phyloP scores from a whole-genome alignment of 2,797 vertebrate genomes.

The Mallotus villosus region DNA sequence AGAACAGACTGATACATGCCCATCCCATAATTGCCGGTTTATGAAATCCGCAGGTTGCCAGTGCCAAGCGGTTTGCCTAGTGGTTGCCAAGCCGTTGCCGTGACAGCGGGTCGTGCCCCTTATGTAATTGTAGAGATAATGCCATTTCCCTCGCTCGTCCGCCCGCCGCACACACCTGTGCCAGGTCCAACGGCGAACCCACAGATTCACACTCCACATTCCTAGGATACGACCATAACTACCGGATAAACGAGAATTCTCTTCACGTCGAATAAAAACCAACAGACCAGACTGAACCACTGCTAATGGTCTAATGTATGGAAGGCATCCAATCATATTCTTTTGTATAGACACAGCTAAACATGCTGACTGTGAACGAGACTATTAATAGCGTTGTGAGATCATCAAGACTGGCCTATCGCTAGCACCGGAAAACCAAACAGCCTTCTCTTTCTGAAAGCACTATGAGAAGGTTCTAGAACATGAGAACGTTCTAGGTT shows the following conservation, averaged over 20 bases:
- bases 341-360: too few relatives aligned
- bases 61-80: constrained; percentile 67
- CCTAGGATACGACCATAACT: background rate
- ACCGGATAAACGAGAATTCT: background rate
- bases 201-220: constrained; percentile 10
- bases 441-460: too few relatives aligned
- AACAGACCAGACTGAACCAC: too few relatives aligned
- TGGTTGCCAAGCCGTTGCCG: constrained; percentile 62
- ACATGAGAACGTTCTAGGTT: too few relatives aligned
- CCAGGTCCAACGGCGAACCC: constrained; percentile 26
- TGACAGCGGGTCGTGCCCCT: constrained; percentile 69
- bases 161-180: constrained; percentile 54
- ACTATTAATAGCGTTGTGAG: too few relatives aligned
- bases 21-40: constrained; percentile 71
- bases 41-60: constrained; percentile 65
- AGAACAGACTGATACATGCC: constrained; percentile 67
- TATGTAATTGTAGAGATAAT: constrained; percentile 69
- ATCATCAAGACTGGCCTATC: too few relatives aligned
- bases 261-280: too few relatives aligned
- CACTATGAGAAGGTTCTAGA: too few relatives aligned
- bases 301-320: too few relatives aligned
- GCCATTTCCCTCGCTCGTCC: constrained; percentile 62
- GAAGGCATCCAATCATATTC: too few relatives aligned
- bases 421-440: too few relatives aligned
- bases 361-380: too few relatives aligned